Evolutionary conservation across 2,113 vertebrate species (phyloP), one percentile per base, ranked within the genome.

Genomic region (Recurvirostra avosetta): DNA sequence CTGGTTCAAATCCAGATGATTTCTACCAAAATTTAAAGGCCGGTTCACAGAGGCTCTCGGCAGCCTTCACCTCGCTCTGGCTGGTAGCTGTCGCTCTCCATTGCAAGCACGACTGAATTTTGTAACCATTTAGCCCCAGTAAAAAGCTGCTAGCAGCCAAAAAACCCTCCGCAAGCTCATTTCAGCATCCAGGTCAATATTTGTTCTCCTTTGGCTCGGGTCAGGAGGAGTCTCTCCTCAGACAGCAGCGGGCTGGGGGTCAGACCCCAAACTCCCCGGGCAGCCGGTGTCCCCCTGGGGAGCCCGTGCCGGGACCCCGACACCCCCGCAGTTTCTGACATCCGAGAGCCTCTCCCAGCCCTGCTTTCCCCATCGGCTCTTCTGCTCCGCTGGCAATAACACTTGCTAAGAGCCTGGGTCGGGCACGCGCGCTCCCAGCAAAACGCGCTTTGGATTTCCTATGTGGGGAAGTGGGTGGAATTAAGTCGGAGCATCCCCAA

Each of bases 391-490:
- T 30, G 50, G 32, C 47, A 4, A 1, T 11, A 41, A 17, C 22
- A 1, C n/a, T 55, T 27, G 47, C 25, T 6, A 6, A 29, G 62
- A 70, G 70, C 56, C 49, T 1, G 1, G 30, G 3, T 43, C 3
- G 8, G 36, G 49, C 70, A 16, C 21, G 2, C 1, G 3, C 3
- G 11, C 36, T 43, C 76, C 55, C 40, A 16, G 61, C 17, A 70
- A 43, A 76, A 23, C 0, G 2, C 7, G 1, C 22, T 74, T 61
- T 36, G 47, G 56, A 12, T 77, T 52, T 52, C 29, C 50, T 13
- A 3, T 1, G 0, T 1, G 12, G 26, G 3, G 41, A 21, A 68
- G 25, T 1, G 2, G 67, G 18, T 45, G 34, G 49, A 21, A 22
- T 12, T 25, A 11, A 13, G 23, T 16, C 8, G 18, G 62, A 68